phyloP scores from a whole-genome alignment of 2,113 vertebrate genomes.

The Hippocampus guttulatus region DNA sequence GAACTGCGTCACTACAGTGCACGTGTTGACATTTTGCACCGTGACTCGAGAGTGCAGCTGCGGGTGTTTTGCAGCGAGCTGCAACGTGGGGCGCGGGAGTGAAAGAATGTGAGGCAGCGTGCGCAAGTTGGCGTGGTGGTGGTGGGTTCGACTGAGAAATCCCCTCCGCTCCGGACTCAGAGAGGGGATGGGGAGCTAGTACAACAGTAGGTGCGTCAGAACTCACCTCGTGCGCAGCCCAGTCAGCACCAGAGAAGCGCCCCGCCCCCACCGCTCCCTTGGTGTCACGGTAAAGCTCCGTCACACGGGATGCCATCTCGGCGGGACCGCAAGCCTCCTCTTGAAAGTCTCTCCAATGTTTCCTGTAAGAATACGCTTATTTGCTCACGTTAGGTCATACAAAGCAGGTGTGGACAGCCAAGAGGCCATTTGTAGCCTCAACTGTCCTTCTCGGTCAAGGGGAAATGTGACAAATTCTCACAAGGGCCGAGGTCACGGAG shows the following conservation, averaged over 20 bases:
- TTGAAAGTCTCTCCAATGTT: constrained; percentile 3
- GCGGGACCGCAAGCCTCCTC: constrained; percentile 31
- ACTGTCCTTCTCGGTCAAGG: not conserved
- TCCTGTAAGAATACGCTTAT: not conserved
- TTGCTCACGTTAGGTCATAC: not conserved
- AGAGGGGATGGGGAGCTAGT: not conserved
- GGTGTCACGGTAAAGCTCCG: constrained; percentile 25
- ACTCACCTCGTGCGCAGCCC: constrained; percentile 40
- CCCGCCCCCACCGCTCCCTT: constrained; percentile 30
- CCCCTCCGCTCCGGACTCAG: constrained; percentile 14
- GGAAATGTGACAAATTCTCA: constrained; percentile 35
- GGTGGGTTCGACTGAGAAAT: constrained; percentile 28
- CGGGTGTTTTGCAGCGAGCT: constrained; percentile 46
- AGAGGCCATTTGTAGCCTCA: not conserved
- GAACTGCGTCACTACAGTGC: no score
- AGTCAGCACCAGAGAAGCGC: constrained; percentile 35
- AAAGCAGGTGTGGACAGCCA: not conserved
- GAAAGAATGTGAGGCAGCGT: constrained; percentile 41
- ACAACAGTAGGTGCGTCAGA: constrained; percentile 46
- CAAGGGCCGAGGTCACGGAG: constrained; percentile 3
- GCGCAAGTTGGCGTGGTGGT: constrained; percentile 20
- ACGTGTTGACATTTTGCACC: constrained; percentile 25
- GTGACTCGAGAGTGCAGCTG: constrained; percentile 18
- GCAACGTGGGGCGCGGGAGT: constrained; percentile 30
- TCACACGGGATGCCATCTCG: constrained; percentile 45